These are phyloP conservation scores for Gobio gobio DNA, from an alignment of 2,113 vertebrate species.

Conservation along the genomic window DNA sequence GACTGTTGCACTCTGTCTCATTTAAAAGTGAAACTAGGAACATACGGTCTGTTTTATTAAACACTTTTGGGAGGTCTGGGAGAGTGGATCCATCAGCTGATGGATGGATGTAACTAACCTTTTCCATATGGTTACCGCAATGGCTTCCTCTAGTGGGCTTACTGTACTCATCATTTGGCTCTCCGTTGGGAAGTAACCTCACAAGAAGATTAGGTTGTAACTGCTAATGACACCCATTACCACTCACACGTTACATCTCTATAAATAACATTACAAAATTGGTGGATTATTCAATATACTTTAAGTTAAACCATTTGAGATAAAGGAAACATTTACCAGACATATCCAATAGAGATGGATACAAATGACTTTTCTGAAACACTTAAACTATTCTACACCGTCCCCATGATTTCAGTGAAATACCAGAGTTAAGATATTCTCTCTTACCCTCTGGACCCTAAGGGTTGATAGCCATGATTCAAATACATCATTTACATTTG, in stretches of 20 bases:
- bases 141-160: background rate
- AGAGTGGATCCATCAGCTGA: conserved; percentile 36
- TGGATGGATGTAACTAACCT: conserved; percentile 24
- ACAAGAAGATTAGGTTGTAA: conserved; percentile 20
- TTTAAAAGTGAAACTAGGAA: conserved; percentile 9
- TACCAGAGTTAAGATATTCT: background rate
- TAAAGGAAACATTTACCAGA: conserved; percentile 59
- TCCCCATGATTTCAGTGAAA: conserved; percentile 9
- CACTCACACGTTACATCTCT: conserved; percentile 45
- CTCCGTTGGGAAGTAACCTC: conserved; percentile 18
- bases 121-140: conserved; percentile 5
- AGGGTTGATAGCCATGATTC: conserved; percentile 40
- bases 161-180: conserved; percentile 11
- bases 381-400: conserved; percentile 46
- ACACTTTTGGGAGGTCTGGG: conserved; percentile 23
- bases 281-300: conserved; percentile 47
- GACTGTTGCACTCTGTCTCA: background rate
- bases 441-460: conserved; percentile 35
- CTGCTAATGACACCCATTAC: conserved; percentile 11
- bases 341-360: conserved; percentile 56
- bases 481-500: conserved; percentile 46
- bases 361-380: conserved; percentile 46
- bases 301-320: conserved; percentile 52
- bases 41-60: conserved; percentile 33
- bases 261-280: conserved; percentile 52